phyloP scores from a whole-genome alignment of 2,888 invertebrate genomes.

The Nemapogon koenigi region DNA sequence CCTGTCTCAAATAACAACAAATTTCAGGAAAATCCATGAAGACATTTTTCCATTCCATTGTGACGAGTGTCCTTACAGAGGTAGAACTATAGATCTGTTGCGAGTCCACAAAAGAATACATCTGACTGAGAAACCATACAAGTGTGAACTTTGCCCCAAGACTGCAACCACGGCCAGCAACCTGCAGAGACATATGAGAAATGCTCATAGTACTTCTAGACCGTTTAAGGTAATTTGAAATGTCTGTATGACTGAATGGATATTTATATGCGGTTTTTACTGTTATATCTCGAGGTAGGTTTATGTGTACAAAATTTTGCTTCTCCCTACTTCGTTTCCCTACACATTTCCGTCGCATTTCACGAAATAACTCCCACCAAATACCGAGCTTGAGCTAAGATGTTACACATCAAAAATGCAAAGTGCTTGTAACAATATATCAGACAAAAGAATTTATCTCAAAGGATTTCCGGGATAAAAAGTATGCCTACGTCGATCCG shows the following conservation, averaged over 20 bases:
- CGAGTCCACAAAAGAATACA: slow-evolving; percentile 11
- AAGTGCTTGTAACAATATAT: no score
- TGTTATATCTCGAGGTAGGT: no score
- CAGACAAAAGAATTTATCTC: no score
- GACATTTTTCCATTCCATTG: slow-evolving; percentile 13
- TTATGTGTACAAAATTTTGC: no score
- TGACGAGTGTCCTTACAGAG: slow-evolving; percentile 13
- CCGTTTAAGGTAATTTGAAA: slow-evolving; percentile 9
- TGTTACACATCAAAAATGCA: no score
- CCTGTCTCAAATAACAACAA: not conserved
- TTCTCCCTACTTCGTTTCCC: no score
- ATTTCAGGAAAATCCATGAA: slow-evolving; percentile 10
- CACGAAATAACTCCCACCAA: no score
- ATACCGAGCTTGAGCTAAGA: no score
- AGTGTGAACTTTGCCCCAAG: slow-evolving; percentile 13
- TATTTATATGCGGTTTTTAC: not conserved
- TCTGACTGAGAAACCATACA: slow-evolving; percentile 12
- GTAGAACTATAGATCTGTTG: slow-evolving; percentile 9
- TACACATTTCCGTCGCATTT: no score
- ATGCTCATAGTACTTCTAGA: slow-evolving; percentile 8
- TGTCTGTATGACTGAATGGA: not conserved
- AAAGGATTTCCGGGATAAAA: no score
- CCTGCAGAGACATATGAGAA: slow-evolving; percentile 12
- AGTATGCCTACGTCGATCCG: no score
- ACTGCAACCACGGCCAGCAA: slow-evolving; percentile 16